Conservation (phyloP, 2,888 invertebrate genomes). For the Sthenelais limicola region DNA sequence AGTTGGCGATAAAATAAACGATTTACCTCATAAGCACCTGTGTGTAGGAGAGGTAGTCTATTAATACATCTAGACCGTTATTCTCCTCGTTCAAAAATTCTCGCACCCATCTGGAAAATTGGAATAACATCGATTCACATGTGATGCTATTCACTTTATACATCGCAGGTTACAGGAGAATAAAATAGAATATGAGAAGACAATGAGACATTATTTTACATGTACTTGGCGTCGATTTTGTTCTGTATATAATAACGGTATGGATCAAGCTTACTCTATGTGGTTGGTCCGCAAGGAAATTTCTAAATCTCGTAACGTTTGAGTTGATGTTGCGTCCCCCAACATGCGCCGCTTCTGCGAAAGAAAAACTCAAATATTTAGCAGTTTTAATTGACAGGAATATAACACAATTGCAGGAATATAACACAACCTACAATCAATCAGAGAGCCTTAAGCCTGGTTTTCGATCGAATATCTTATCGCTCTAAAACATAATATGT, state of each 20-base stretch:
- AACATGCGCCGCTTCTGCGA: slow-evolving; percentile 97
- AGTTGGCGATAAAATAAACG: not conserved
- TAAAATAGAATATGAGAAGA: not conserved
- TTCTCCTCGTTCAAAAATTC: slow-evolving; percentile 97
- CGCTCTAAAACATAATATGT: no score
- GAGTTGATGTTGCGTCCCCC: slow-evolving; percentile 95
- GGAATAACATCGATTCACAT: no score
- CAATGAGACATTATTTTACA: not conserved
- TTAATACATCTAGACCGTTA: slow-evolving; percentile 94
- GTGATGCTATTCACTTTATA: not conserved
- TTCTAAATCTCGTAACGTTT: slow-evolving; percentile 97
- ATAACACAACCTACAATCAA: no score
- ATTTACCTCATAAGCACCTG: slow-evolving; percentile 84
- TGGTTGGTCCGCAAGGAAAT: slow-evolving; percentile 98
- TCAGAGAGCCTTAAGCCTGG: no score
- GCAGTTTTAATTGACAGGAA: no score
- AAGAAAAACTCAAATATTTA: no score
- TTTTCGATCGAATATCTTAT: no score
- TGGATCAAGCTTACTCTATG: slow-evolving; percentile 97
- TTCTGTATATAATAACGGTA: no score
- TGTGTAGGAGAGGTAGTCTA: slow-evolving; percentile 90
- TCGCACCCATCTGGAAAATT: slow-evolving; percentile 92
- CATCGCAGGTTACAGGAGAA: not conserved
- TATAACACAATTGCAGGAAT: no score
- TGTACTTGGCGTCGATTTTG: no score